phyloP scores from a whole-genome alignment of 2,113 vertebrate genomes.

The Sinocyclocheilus grahami region DNA sequence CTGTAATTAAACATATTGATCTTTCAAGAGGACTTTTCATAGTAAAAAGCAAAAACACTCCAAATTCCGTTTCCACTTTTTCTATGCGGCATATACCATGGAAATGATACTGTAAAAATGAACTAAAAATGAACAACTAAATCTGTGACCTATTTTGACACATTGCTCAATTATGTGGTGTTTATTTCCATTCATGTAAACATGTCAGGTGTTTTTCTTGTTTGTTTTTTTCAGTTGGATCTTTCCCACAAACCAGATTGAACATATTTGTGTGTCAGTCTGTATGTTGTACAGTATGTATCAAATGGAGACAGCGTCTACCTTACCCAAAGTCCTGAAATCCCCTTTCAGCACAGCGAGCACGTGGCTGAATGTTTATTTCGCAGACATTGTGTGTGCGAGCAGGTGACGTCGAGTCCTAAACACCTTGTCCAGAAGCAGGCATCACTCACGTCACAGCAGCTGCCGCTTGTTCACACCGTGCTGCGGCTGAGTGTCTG shows the following conservation, averaged over 20 bases:
- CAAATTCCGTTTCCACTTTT: slow-evolving; percentile 52
- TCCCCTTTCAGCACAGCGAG: slow-evolving; percentile 30
- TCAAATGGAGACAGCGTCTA: slow-evolving; percentile 21
- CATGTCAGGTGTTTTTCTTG: slow-evolving; percentile 47
- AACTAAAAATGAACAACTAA: slow-evolving; percentile 45
- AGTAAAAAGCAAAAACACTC: slow-evolving; percentile 46
- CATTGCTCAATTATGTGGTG: slow-evolving; percentile 54
- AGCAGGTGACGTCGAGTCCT: slow-evolving; percentile 51
- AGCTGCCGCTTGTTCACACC: slow-evolving; percentile 73
- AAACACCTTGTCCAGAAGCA: slow-evolving; percentile 66
- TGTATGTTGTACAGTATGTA: slow-evolving; percentile 26
- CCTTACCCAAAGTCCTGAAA: slow-evolving; percentile 56
- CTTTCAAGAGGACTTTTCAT: slow-evolving; percentile 10
- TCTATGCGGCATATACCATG: slow-evolving; percentile 19
- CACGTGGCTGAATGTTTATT: slow-evolving; percentile 46
- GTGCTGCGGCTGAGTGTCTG: slow-evolving; percentile 44
- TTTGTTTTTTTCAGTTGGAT: slow-evolving; percentile 8
- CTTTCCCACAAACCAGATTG: slow-evolving; percentile 52
- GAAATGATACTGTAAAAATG: slow-evolving; percentile 27
- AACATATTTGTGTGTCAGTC: slow-evolving; percentile 19
- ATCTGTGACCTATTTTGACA: slow-evolving; percentile 58
- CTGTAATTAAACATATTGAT: slow-evolving; percentile 68
- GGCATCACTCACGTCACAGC: slow-evolving; percentile 62
- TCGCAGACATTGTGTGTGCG: slow-evolving; percentile 39
- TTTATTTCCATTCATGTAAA: slow-evolving; percentile 63